phyloP scores from a whole-genome alignment of 2,888 invertebrate species.

The Colletes collaris region DNA sequence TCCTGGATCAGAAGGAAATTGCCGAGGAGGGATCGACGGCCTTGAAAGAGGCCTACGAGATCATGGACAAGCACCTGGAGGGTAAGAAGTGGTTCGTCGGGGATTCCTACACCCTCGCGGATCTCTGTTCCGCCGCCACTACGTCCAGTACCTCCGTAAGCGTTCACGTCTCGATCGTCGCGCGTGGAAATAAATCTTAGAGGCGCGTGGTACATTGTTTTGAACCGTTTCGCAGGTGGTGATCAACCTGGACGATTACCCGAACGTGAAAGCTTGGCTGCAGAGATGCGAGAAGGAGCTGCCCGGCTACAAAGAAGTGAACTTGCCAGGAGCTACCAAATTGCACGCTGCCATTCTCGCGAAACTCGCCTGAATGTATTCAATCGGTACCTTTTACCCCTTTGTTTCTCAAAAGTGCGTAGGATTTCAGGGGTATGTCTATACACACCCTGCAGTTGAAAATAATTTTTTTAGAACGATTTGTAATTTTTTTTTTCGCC shows the following conservation, averaged over 20 bases:
- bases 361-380: neutral
- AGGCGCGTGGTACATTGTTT: neutral
- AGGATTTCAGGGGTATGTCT: too few species aligned
- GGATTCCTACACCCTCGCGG: constrained; percentile 72
- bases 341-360: neutral
- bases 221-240: constrained; percentile 44
- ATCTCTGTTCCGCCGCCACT: constrained; percentile 65
- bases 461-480: too few species aligned
- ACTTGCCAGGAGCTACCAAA: constrained; percentile 49
- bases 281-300: constrained; percentile 84
- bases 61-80: constrained; percentile 80
- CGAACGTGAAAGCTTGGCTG: constrained; percentile 86
- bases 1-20: constrained; percentile 74
- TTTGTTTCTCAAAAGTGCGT: too few species aligned
- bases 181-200: too few species aligned
- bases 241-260: constrained; percentile 78
- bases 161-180: neutral
- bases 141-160: constrained; percentile 59
- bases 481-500: too few species aligned
- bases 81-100: constrained; percentile 71
- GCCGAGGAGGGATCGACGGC: constrained; percentile 58
- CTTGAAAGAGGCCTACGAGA: constrained; percentile 76
- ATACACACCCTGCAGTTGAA: too few species aligned
- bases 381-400: too few species aligned
- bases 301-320: constrained; percentile 82